These are phyloP conservation scores for Pseudomyrmex dendroicus DNA, from an alignment of 1,140 invertebrate species.

Conservation along the genomic window DNA sequence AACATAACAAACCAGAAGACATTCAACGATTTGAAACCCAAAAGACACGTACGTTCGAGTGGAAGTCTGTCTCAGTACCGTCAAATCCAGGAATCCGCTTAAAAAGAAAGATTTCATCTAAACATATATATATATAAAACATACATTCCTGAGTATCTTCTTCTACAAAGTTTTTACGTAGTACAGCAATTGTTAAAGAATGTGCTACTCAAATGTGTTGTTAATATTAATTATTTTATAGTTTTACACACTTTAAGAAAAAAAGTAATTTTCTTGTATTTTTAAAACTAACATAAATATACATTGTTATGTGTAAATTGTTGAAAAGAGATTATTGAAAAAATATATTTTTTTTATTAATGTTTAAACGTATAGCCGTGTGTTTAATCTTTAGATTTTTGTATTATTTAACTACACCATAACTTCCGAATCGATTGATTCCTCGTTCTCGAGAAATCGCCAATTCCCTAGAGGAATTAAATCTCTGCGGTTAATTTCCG, in stretches of 20 bases:
- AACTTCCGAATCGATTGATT: constrained; percentile 29
- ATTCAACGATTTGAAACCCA: not conserved
- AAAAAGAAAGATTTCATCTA: constrained; percentile 24
- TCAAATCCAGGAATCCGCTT: constrained; percentile 89
- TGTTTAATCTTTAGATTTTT: constrained; percentile 15
- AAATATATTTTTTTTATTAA: too few relatives aligned
- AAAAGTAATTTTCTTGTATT: too few relatives aligned
- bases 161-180: too few relatives aligned
- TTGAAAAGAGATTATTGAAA: too few relatives aligned
- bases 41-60: constrained; percentile 64
- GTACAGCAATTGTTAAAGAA: too few relatives aligned
- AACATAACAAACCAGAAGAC: not conserved
- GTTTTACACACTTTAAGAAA: too few relatives aligned
- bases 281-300: too few relatives aligned
- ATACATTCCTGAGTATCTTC: not conserved
- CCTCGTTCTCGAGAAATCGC: constrained; percentile 22
- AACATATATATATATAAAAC: not conserved
- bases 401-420: not conserved
- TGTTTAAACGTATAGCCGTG: too few relatives aligned
- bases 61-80: constrained; percentile 91
- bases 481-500: constrained; percentile 62
- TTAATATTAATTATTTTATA: too few relatives aligned
- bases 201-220: too few relatives aligned
- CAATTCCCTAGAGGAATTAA: constrained; percentile 62
- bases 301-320: too few relatives aligned